Percentiles rank a stretch among this genome's conserved stretches.
phyloP scores from a whole-genome alignment of 1,140 invertebrate species.

The Berghia stephanieae region DNA sequence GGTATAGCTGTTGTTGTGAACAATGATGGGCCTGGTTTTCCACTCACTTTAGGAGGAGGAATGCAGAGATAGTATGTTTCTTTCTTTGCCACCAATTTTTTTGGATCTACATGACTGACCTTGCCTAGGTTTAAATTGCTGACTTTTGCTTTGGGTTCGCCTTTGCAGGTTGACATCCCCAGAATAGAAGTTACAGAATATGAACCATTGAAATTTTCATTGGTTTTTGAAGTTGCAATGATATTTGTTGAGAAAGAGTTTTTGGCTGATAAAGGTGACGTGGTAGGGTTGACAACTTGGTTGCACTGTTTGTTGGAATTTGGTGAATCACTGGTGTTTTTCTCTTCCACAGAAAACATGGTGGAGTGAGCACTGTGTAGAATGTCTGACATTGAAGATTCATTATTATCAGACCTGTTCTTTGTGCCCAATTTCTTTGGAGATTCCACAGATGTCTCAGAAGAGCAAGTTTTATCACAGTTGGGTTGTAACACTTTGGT shows the following conservation, averaged over 20 bases:
- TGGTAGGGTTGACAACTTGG: not conserved
- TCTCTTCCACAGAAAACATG: constrained; percentile 14
- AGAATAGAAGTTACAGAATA: constrained; percentile 30
- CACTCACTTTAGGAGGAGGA: too few relatives aligned
- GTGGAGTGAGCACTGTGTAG: constrained; percentile 29
- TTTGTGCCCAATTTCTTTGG: too few relatives aligned
- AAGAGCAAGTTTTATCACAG: too few relatives aligned
- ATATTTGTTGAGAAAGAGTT: constrained; percentile 3
- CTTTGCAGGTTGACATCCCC: constrained; percentile 13
- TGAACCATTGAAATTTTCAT: constrained; percentile 14
- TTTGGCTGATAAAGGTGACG: not conserved
- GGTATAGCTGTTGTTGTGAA: too few relatives aligned
- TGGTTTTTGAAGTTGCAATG: not conserved
- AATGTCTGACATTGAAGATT: constrained; percentile 29
- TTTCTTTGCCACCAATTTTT: too few relatives aligned
- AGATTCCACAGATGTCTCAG: too few relatives aligned
- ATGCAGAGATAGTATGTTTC: too few relatives aligned
- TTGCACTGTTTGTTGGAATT: not conserved
- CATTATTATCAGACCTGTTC: too few relatives aligned
- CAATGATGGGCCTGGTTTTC: too few relatives aligned
- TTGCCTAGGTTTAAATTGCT: too few relatives aligned
- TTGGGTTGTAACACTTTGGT: too few relatives aligned
- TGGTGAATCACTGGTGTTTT: constrained; percentile 4
- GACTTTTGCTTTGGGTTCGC: constrained; percentile 17
- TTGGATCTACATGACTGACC: too few relatives aligned